Base-by-base conservation (phyloP, 2,797 vertebrate genomes). In the Chromis chromis region DNA sequence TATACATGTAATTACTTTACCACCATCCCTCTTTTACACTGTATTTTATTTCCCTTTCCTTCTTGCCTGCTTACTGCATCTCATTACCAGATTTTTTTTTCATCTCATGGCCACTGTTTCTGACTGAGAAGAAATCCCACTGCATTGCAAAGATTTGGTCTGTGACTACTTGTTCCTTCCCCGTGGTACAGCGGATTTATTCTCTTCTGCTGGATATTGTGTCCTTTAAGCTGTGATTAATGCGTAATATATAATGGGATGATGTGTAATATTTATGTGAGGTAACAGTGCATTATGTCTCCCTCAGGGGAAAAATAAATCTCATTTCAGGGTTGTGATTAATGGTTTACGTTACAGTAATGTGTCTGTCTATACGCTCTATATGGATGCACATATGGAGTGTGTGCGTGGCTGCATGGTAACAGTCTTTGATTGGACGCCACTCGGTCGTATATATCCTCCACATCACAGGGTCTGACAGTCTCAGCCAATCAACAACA, bases 391-490 rank as follows among this genome's bases (percentile, higher is more conserved):
- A 64, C 31, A 17, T 78, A 81, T 77, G 55, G 48, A 49, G 22
- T 39, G 13, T 49, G 44, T n/a, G 52, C 16, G 14, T 72, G 62
- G 79, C 61, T 85, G 85, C 93, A 90, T 93, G 77, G 93, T 83
- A 93, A 94, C 93, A 92, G 85, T 50, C 69, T 84, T 77, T 88
- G 79, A 94, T 93, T 91, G 89, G 89, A 83, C 66, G 61, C 50
- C 36, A 17, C 70, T 81, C 72, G 73, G 79, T 84, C 74, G 70
- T 88, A 89, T 89, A 91, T 83, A 89, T 84, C 81, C 52, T 80
- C 61, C 39, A 74, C 68, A 86, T 83, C 66, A 65, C 72, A 40
- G 70, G 70, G 69, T 76, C 78, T 86, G 70, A 75, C 54, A 24
- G 46, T 76, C 59, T 87, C 61, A 46, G 57, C 92, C 92, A 94